Base-by-base conservation (phyloP, 2,797 vertebrate species). In the Emys orbicularis region DNA sequence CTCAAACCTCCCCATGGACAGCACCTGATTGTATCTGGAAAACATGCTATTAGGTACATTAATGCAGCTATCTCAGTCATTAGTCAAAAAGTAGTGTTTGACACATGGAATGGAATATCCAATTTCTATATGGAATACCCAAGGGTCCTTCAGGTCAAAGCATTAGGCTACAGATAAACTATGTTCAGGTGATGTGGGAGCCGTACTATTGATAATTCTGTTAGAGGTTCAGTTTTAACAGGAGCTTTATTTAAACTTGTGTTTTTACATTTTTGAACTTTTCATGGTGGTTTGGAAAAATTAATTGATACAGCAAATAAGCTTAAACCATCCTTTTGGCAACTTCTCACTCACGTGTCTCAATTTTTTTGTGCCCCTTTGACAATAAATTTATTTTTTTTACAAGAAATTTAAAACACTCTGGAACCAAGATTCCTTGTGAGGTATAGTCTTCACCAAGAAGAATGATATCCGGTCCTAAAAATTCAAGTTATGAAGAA, bases 11-110 rank as follows among this genome's bases (percentile, higher is more conserved):
- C 18, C 65, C 65, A 37, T 34, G 8, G 34, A n/a, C n/a, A 34
- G 59, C 31, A 34, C 34, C 6, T 65, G 6, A 16, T 83, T 57
- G 11, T 29, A 72, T 25, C 6, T 50, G 4, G 16, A 79, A 44
- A 76, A 19, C 84, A 0, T 29, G 41, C 0, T 50, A n/a, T 81
- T 19, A 3, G 0, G 53, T 65, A 37, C 65, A 37, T 37, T 34
- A n/a, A 68, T 37, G 18, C 65, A 37, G n/a, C 18, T 68, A 19
- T 37, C 65, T 68, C 61, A n/a, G n/a, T 37, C 65, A 68, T 68
- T 37, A 34, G n/a, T 68, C 18, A 37, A n/a, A 68, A 19, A 21
- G n/a, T 68, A 9, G 9, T 44, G 74, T 74, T 15, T 19, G 2
- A 37, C 11, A 53, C n/a, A 5, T 52, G 4, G 27, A 1, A 34